These are phyloP conservation scores for Diplogasteroides magnus DNA, from an alignment of 1,140 invertebrate species.

Conservation along the genomic window DNA sequence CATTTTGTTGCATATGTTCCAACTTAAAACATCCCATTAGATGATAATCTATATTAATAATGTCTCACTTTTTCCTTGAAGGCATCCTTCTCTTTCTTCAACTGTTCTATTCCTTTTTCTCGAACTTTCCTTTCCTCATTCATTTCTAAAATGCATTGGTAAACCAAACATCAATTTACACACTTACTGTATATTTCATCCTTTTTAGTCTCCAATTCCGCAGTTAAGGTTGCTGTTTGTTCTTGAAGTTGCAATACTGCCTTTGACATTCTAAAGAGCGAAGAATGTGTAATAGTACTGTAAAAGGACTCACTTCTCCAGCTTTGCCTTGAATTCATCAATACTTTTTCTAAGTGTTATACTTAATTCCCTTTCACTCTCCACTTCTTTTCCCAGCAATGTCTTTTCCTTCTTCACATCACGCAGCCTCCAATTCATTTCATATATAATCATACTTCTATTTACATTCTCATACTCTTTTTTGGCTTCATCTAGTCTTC, in stretches of 20 bases:
- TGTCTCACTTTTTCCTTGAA: neutral
- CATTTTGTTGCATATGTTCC: neutral
- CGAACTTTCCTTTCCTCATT: neutral
- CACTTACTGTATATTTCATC: neutral
- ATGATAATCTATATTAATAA: neutral
- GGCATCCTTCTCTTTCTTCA: neutral
- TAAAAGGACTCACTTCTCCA: neutral
- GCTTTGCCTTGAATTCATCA: neutral
- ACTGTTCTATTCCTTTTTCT: neutral
- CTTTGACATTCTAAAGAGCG: neutral
- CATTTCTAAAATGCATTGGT: neutral
- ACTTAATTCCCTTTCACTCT: neutral
- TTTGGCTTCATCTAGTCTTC: conserved; percentile 5
- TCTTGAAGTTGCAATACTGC: neutral
- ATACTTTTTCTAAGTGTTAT: neutral
- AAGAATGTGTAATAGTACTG: too few relatives aligned
- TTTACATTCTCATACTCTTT: conserved; percentile 1
- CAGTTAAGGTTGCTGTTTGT: neutral
- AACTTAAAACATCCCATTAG: neutral
- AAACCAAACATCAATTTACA: neutral
- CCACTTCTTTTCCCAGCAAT: neutral
- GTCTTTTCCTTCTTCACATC: neutral
- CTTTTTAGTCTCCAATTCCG: neutral
- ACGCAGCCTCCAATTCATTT: too few relatives aligned
- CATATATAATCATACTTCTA: too few relatives aligned